Conservation (phyloP, 2,888 invertebrate species). For the Philonicus albiceps region DNA sequence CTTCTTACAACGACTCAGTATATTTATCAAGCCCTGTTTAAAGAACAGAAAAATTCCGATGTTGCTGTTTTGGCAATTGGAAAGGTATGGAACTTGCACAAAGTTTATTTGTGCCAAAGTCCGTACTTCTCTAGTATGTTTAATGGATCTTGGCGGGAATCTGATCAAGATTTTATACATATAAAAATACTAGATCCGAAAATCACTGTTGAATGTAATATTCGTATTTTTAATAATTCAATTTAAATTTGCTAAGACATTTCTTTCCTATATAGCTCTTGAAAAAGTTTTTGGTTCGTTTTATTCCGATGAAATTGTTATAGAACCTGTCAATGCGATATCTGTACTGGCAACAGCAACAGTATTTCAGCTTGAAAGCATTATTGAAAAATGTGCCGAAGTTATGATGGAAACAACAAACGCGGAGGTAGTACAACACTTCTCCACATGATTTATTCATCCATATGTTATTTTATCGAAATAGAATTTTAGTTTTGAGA, state of each 20-base stretch:
- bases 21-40: slow-evolving; percentile 78
- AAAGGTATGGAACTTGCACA: slow-evolving; percentile 77
- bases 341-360: slow-evolving; percentile 77
- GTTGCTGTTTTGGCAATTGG: slow-evolving; percentile 75
- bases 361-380: slow-evolving; percentile 75
- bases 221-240: neutral
- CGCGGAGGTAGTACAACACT: slow-evolving; percentile 67
- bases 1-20: slow-evolving; percentile 77
- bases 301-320: slow-evolving; percentile 76
- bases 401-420: slow-evolving; percentile 81
- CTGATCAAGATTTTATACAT: slow-evolving; percentile 70
- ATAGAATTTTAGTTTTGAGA: too few relatives aligned
- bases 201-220: slow-evolving; percentile 72
- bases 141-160: slow-evolving; percentile 79
- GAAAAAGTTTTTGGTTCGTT: slow-evolving; percentile 77
- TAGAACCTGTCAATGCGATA: slow-evolving; percentile 73
- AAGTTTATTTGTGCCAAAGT: slow-evolving; percentile 81
- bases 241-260: neutral
- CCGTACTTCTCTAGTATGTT: slow-evolving; percentile 84
- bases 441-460: too few relatives aligned
- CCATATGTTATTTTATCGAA: too few relatives aligned
- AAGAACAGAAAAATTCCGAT: slow-evolving; percentile 79
- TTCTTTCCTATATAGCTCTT: slow-evolving; percentile 66
- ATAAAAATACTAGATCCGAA: slow-evolving; percentile 77
- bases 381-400: slow-evolving; percentile 76